phyloP scores from a whole-genome alignment of 2,797 vertebrate species.

The Xenopus petersii region DNA sequence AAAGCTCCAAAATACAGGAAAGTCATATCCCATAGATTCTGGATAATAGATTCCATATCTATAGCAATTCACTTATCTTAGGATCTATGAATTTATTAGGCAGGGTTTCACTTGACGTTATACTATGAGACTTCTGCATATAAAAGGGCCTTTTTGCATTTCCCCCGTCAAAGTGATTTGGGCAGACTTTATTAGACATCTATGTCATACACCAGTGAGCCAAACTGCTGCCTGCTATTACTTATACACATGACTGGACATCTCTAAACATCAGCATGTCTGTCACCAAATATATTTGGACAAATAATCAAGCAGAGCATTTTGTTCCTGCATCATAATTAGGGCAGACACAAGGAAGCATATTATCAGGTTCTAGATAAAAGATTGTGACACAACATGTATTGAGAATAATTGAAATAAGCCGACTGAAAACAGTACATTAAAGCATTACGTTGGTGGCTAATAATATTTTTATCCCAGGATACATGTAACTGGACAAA shows the following conservation, averaged over 20 bases:
- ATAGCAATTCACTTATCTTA: neutral
- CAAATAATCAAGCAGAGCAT: conserved; percentile 41
- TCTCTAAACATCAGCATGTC: conserved; percentile 24
- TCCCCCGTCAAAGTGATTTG: conserved; percentile 27
- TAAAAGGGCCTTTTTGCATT: conserved; percentile 7
- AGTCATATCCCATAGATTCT: no score
- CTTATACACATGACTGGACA: conserved; percentile 42
- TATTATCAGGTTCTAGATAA: conserved; percentile 40
- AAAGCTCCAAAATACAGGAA: no score
- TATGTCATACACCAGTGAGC: conserved; percentile 31
- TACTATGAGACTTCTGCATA: conserved; percentile 4
- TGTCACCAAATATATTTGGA: conserved; percentile 37
- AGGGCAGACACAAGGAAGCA: conserved; percentile 31
- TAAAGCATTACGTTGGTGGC: no score
- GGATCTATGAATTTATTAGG: neutral
- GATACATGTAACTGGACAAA: no score
- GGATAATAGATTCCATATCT: no score
- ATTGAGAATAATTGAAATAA: conserved; percentile 46
- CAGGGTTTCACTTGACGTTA: conserved; percentile 1
- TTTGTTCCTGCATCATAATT: conserved; percentile 38
- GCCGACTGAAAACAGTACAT: conserved; percentile 28
- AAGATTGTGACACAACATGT: conserved; percentile 42
- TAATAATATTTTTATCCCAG: no score
- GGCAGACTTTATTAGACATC: conserved; percentile 35
- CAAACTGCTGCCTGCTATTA: conserved; percentile 38